A percentile compares a stretch with the other conserved stretches of the same genome.
Conservation (phyloP, 1,140 invertebrate genomes). For the Telenomus remus region DNA sequence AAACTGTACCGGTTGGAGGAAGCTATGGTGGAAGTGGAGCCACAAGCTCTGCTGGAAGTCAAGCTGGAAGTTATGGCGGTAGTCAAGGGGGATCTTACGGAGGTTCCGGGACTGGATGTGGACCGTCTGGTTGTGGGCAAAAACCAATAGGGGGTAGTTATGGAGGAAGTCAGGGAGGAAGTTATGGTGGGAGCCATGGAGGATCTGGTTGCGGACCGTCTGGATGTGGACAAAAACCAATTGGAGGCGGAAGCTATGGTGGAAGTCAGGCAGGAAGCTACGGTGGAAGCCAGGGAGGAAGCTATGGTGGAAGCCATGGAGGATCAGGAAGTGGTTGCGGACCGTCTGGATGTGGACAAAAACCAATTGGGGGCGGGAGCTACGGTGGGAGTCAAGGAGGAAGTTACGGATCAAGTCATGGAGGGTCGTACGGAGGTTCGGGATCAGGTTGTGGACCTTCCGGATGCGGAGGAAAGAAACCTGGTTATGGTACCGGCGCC, state of each 20-base stretch:
- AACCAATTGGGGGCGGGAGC: slow-evolving; percentile 1
- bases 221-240: not conserved
- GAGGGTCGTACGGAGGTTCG: not conserved
- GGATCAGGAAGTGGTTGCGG: not conserved
- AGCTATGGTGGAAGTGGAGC: slow-evolving; percentile 1
- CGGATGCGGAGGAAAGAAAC: not conserved
- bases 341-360: not conserved
- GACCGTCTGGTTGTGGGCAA: not conserved
- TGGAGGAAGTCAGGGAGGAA: not conserved
- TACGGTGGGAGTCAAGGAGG: slow-evolving; percentile 4
- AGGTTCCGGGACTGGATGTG: not conserved
- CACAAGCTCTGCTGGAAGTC: not conserved
- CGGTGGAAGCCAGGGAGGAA: slow-evolving; percentile 9
- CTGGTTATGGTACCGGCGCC: too few relatives aligned
- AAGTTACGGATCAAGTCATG: not conserved
- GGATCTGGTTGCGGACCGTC: not conserved
- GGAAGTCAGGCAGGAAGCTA: not conserved
- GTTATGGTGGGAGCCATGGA: not conserved
- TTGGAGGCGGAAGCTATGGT: not conserved
- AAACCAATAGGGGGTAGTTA: not conserved
- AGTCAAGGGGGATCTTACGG: not conserved
- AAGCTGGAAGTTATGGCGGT: not conserved
- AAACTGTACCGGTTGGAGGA: slow-evolving; percentile 1
- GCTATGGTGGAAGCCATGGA: slow-evolving; percentile 5
- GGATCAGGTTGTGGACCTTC: not conserved